Base-by-base conservation (phyloP, 1,140 invertebrate genomes). In the Aphelenchoides fujianensis region DNA sequence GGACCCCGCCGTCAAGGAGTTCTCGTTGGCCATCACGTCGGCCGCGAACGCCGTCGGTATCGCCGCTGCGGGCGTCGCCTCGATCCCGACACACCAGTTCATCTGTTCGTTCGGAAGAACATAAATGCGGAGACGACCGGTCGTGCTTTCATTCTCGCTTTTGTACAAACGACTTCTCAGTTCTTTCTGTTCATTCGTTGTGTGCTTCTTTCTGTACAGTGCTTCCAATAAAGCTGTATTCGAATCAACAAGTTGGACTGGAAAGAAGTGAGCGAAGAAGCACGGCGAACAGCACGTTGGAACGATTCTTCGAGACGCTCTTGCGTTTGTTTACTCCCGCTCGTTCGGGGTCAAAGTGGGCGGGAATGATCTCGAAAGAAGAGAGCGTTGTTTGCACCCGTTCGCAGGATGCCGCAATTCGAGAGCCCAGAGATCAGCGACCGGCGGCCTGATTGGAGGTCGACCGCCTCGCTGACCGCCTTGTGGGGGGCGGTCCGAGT, bases 81-180 rank as follows among this genome's bases (percentile, higher is more conserved):
- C 73, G 28, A 75, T 74, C 23, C 64, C 54, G 23, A 5, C 72
- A 16, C 75, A 75, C 32, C 68, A 78, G 32, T 77, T 73, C 35
- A 78, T 75, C 67, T 75, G 74, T 63, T 5, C 9, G n/a, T 63
- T 63, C 16, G 52, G 5, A 63, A 59, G 5, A 5, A 30, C 55
- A 7, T 59, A 23, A 59, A 59, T n/a, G 5, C 19, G 19, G 7
- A 30, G 5, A 59, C 28, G 7, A 30, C 19, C 5, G 34, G 55
- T 23, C 7, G 5, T 59, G 19, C 34, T 59, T 48, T 12, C 23
- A 12, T 48, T 12, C 12, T 23, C 23, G 41, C 12, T 23, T 16
- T 19, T 59, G 5, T 59, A 7, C 19, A 59, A 23, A 7, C 12
- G 23, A 12, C 41, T 48, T 12, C 23, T 12, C 23, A 48, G 41